phyloP scores from a whole-genome alignment of 2,113 vertebrate genomes.

The Clupea harengus region DNA sequence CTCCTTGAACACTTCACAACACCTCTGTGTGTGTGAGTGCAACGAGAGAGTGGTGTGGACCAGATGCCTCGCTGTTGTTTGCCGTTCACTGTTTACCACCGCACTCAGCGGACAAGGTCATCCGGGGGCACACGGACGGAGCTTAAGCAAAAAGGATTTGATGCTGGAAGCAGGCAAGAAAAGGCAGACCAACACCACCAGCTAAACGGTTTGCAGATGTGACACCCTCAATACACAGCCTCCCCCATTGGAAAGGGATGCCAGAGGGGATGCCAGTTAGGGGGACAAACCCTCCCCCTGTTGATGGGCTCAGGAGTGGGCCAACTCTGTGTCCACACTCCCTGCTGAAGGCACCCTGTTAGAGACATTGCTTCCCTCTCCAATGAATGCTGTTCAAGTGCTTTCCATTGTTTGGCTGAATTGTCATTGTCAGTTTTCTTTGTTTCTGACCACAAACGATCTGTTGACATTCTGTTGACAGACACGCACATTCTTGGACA shows the following conservation, averaged over 20 bases:
- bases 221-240: constrained; percentile 17
- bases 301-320: background rate
- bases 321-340: no score
- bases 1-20: background rate
- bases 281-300: background rate
- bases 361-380: no score
- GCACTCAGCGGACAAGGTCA: background rate
- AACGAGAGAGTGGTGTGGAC: background rate
- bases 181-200: background rate
- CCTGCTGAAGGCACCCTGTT: no score
- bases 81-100: background rate
- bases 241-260: background rate
- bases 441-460: background rate
- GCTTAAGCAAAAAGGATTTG: constrained; percentile 35
- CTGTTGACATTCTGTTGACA: background rate
- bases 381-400: no score
- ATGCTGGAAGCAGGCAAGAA: background rate
- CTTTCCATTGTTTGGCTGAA: no score
- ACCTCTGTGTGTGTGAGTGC: background rate
- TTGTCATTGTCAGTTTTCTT: background rate
- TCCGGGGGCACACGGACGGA: background rate
- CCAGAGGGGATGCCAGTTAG: background rate
- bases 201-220: constrained; percentile 16
- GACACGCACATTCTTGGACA: background rate
- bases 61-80: background rate